phyloP scores from a whole-genome alignment of 2,888 invertebrate species.

The Megamerina dolium region DNA sequence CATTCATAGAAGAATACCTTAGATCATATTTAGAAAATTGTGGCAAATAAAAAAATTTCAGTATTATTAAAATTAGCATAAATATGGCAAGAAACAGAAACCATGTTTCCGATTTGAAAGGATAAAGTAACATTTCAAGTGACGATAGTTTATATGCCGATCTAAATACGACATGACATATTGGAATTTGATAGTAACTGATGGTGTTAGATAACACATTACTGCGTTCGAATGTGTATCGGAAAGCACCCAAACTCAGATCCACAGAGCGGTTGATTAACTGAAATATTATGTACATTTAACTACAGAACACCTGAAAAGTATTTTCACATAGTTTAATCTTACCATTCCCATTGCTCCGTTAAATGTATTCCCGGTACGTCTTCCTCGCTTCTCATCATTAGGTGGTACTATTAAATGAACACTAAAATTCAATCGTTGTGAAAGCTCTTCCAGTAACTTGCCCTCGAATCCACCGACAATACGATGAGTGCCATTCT shows the following conservation, averaged over 20 bases:
- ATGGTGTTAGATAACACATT: background rate
- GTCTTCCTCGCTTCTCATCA: background rate
- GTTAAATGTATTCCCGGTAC: background rate
- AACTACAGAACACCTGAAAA: background rate
- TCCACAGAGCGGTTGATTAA: background rate
- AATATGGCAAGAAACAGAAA: background rate
- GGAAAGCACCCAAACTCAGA: background rate
- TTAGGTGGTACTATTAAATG: constrained; percentile 8
- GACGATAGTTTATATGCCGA: background rate
- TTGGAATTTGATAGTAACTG: background rate
- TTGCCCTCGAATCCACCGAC: constrained; percentile 24
- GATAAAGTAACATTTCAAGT: background rate
- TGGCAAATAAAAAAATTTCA: background rate
- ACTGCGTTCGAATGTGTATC: background rate
- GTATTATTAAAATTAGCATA: background rate
- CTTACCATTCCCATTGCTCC: background rate
- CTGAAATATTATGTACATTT: background rate
- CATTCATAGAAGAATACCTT: background rate
- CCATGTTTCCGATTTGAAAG: background rate
- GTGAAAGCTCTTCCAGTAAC: constrained; percentile 22
- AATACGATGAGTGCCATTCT: background rate
- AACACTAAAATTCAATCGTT: constrained; percentile 26
- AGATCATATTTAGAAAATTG: background rate
- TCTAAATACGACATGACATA: background rate
- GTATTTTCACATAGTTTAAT: no score